Conservation (phyloP, 2,113 vertebrate species). For the Labrus mixtus region DNA sequence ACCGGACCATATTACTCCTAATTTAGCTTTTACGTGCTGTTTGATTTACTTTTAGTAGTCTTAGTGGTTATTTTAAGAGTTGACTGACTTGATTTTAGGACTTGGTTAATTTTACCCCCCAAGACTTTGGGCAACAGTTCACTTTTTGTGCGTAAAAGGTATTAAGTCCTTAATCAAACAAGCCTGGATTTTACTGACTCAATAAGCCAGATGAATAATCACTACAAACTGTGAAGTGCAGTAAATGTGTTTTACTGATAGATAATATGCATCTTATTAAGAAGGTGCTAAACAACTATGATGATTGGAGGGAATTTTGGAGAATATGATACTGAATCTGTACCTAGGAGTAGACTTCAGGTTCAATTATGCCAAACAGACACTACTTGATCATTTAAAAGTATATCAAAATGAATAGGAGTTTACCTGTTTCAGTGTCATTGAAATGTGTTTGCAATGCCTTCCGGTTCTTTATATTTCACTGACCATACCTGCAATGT, state of each 20-base stretch:
- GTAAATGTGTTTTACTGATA: not conserved
- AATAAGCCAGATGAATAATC: slow-evolving; percentile 7
- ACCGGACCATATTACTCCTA: slow-evolving; percentile 14
- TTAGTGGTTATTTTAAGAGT: slow-evolving; percentile 36
- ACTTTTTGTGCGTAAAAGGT: slow-evolving; percentile 30
- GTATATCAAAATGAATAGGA: not conserved
- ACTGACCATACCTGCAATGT: not conserved
- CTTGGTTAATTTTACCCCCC: not conserved
- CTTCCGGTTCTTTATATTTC: not conserved
- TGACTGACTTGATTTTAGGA: slow-evolving; percentile 34
- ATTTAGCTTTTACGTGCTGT: slow-evolving; percentile 53
- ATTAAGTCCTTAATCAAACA: slow-evolving; percentile 27
- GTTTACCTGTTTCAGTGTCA: not conserved
- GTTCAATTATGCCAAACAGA: too few relatives aligned
- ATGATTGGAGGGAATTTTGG: too few relatives aligned
- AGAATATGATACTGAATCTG: too few relatives aligned
- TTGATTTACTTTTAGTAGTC: slow-evolving; percentile 45
- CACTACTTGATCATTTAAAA: too few relatives aligned
- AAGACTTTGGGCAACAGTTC: slow-evolving; percentile 4
- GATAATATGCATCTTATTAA: not conserved
- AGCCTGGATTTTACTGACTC: not conserved
- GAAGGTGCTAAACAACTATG: too few relatives aligned
- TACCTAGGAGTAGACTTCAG: too few relatives aligned
- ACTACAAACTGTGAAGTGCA: not conserved
- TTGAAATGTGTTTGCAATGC: not conserved